phyloP scores from a whole-genome alignment of 2,113 vertebrate species.

The Phalacrocorax brasilianus region DNA sequence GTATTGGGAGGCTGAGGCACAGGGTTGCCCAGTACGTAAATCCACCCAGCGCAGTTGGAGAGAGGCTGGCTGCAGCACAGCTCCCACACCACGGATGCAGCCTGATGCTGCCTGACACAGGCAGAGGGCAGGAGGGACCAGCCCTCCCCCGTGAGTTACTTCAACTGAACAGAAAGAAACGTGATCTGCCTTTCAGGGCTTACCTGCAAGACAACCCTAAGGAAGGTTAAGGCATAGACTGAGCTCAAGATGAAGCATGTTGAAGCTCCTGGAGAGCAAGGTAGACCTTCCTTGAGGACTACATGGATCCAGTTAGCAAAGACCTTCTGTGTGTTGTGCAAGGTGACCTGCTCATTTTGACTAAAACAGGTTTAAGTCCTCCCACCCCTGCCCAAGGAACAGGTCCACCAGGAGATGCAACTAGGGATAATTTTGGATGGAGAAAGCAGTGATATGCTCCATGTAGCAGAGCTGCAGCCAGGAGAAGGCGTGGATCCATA shows the following conservation, averaged over 20 bases:
- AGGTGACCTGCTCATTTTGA: not conserved
- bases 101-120: not conserved
- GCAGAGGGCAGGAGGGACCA: not conserved
- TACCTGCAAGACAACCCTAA: not conserved
- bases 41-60: not conserved
- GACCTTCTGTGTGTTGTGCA: not conserved
- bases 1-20: not conserved
- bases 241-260: not conserved
- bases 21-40: not conserved
- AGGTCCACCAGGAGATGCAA: not conserved
- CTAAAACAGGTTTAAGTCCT: conserved; percentile 2
- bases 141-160: not conserved
- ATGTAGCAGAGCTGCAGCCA: not conserved
- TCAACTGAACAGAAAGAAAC: not conserved
- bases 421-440: not conserved
- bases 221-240: not conserved
- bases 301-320: not conserved
- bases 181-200: not conserved
- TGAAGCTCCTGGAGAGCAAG: not conserved
- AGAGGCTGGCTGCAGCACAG: not conserved
- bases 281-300: not conserved
- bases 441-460: not conserved
- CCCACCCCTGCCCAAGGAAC: not conserved
- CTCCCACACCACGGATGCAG: not conserved
- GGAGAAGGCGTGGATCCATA: not conserved